Conservation (phyloP, 2,113 vertebrate genomes). For the Megaptera novaeangliae region DNA sequence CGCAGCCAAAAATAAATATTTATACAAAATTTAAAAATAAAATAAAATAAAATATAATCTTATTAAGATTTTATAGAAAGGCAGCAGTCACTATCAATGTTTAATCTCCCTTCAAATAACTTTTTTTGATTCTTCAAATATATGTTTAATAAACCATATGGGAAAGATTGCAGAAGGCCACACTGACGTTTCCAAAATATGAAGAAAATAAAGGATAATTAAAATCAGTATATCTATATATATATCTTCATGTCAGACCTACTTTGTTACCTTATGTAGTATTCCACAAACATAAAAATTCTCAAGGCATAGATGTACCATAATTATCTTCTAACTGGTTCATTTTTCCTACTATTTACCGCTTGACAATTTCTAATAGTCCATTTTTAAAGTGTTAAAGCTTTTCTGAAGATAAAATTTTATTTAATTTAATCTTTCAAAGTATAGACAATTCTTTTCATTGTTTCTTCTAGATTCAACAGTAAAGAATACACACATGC, state of each 20-base stretch:
- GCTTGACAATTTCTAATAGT: not conserved
- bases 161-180: not conserved
- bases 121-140: not conserved
- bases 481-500: not conserved
- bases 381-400: not conserved
- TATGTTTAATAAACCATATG: not conserved
- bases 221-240: not conserved
- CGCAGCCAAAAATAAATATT: no score
- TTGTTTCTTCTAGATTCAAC: not conserved
- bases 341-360: not conserved
- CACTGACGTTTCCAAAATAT: not conserved
- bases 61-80: not conserved
- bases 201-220: not conserved
- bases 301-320: not conserved
- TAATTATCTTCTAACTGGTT: not conserved
- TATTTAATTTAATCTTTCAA: not conserved
- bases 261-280: not conserved
- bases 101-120: not conserved
- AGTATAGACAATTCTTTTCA: not conserved
- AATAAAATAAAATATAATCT: constrained; percentile 10
- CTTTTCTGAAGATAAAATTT: not conserved
- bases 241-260: not conserved
- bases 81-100: not conserved
- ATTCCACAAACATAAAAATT: not conserved
- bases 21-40: no score